A percentile compares a stretch with the other conserved stretches of the same genome.
Conservation (phyloP, 1,140 invertebrate genomes). For the Pollicipes pollicipes region DNA sequence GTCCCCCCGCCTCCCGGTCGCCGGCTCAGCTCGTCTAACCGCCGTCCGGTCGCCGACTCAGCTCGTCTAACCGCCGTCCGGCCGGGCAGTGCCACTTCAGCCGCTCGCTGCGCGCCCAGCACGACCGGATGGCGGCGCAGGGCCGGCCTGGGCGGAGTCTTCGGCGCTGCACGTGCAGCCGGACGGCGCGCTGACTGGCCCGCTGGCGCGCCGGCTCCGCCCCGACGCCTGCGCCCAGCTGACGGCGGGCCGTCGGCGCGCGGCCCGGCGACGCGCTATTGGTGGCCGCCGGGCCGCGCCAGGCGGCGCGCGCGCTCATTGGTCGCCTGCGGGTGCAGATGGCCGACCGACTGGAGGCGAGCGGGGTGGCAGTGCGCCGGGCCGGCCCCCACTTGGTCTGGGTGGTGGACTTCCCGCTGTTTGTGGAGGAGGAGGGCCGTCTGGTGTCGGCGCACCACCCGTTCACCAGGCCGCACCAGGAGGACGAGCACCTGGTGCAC, state of each 20-base stretch:
- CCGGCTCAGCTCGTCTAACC: too few species aligned
- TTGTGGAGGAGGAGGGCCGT: slow-evolving; percentile 38
- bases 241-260: too few species aligned
- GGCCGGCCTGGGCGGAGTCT: background rate
- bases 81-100: background rate
- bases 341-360: slow-evolving; percentile 38
- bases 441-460: slow-evolving; percentile 84
- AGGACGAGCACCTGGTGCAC: slow-evolving; percentile 52
- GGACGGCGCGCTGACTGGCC: background rate
- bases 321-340: slow-evolving; percentile 50
- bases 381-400: slow-evolving; percentile 51
- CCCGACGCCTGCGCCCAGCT: background rate
- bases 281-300: slow-evolving; percentile 7
- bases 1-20: too few species aligned
- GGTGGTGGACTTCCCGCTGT: slow-evolving; percentile 89
- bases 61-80: too few species aligned
- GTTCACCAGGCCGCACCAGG: slow-evolving; percentile 66
- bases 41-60: too few species aligned
- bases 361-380: slow-evolving; percentile 23
- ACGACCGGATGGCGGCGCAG: background rate
- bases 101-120: background rate
- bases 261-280: slow-evolving; percentile 2
- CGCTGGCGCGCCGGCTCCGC: background rate
- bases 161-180: background rate
- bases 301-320: slow-evolving; percentile 34